These are phyloP conservation scores for Mythimna vitellina DNA, from an alignment of 2,888 invertebrate species.

Conservation along the genomic window DNA sequence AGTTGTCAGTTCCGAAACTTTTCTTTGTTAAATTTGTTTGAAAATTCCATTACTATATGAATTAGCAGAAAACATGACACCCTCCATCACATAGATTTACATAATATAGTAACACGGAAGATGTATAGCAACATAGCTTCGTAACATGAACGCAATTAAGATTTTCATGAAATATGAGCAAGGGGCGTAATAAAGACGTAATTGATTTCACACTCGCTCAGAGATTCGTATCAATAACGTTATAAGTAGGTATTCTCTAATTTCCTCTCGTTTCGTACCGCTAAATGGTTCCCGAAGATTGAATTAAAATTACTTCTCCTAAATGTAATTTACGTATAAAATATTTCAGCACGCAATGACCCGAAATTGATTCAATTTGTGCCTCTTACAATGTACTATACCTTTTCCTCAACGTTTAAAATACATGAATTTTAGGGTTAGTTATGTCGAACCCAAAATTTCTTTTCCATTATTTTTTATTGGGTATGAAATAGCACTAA, in stretches of 20 bases:
- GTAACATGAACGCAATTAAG: conserved; percentile 42
- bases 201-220: conserved; percentile 45
- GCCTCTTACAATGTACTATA: conserved; percentile 10
- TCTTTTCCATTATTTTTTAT: too few relatives aligned
- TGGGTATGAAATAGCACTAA: too few relatives aligned
- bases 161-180: conserved; percentile 51
- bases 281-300: conserved; percentile 45
- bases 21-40: too few relatives aligned
- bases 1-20: too few relatives aligned
- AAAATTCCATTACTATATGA: conserved; percentile 4
- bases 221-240: conserved; percentile 49
- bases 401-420: background rate
- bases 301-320: conserved; percentile 51
- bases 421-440: background rate
- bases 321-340: conserved; percentile 53
- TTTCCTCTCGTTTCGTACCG: conserved; percentile 49
- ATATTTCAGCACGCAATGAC: conserved; percentile 45
- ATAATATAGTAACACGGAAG: conserved; percentile 11
- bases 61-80: conserved; percentile 6
- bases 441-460: background rate
- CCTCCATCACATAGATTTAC: background rate
- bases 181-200: conserved; percentile 27
- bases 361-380: conserved; percentile 39
- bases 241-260: conserved; percentile 44
- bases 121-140: conserved; percentile 13